Conservation (phyloP, 2,113 vertebrate species). For the Ariopsis seemanni region DNA sequence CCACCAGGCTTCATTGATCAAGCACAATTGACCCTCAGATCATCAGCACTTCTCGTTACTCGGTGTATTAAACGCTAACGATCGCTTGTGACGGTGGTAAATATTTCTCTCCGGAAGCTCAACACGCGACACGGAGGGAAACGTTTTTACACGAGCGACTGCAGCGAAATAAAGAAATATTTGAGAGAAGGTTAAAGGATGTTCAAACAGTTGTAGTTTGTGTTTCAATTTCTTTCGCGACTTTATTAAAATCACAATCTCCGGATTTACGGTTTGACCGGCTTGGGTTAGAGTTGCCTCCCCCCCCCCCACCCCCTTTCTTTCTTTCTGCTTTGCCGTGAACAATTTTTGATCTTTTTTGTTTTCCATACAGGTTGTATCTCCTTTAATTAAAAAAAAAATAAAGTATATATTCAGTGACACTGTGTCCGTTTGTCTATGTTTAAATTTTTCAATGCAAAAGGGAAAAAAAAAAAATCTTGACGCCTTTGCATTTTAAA, state of each 20-base stretch:
- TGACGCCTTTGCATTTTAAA: too few relatives aligned
- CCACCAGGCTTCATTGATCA: slow-evolving; percentile 55
- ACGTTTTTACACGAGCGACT: not conserved
- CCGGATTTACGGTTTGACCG: not conserved
- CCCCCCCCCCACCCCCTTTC: too few relatives aligned
- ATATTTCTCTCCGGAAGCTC: not conserved
- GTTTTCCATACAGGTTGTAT: not conserved
- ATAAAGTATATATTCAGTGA: not conserved
- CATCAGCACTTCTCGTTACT: slow-evolving; percentile 19
- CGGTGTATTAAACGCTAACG: not conserved
- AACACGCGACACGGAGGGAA: not conserved
- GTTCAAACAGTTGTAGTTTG: not conserved
- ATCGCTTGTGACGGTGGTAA: not conserved
- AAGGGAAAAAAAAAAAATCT: too few relatives aligned
- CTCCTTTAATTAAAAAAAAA: not conserved
- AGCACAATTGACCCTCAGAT: slow-evolving; percentile 34
- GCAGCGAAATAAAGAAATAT: not conserved
- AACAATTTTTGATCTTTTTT: slow-evolving; percentile 5
- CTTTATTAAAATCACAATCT: not conserved
- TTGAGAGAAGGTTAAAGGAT: slow-evolving; percentile 1
- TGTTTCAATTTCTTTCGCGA: not conserved
- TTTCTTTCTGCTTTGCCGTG: not conserved
- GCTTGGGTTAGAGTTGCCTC: not conserved
- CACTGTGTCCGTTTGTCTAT: not conserved
- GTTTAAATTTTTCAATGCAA: not conserved